These are phyloP conservation scores for Corythoichthys haematopterus DNA, from an alignment of 2,113 vertebrate species.

Conservation along the genomic window DNA sequence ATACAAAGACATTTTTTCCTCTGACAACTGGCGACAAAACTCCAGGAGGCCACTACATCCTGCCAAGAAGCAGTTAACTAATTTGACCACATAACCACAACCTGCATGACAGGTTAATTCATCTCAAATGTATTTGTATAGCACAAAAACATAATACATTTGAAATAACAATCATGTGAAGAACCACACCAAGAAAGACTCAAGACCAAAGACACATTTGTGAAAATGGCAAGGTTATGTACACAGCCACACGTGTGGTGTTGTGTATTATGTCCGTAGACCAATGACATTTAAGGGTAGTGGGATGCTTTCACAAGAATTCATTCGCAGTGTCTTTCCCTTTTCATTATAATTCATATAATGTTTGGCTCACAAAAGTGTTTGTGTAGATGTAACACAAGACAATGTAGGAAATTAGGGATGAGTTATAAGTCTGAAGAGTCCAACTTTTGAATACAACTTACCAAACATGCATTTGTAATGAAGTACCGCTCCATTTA, in stretches of 20 bases:
- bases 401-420: background rate
- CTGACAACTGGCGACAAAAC: slow-evolving; percentile 5
- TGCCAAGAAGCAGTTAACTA: slow-evolving; percentile 5
- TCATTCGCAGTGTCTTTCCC: background rate
- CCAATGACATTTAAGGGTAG: background rate
- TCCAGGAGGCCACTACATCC: slow-evolving; percentile 1
- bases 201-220: background rate
- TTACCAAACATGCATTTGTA: slow-evolving; percentile 12
- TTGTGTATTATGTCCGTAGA: background rate
- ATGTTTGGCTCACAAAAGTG: background rate
- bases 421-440: background rate
- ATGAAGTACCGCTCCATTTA: slow-evolving; percentile 31
- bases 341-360: background rate
- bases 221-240: background rate
- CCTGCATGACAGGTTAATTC: slow-evolving; percentile 4
- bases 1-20: background rate
- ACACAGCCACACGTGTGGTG: background rate
- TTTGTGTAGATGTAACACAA: background rate
- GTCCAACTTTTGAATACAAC: slow-evolving; percentile 3
- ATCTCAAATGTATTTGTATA: slow-evolving; percentile 3
- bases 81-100: slow-evolving; percentile 6
- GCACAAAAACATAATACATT: slow-evolving; percentile 1
- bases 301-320: background rate
- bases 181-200: background rate
- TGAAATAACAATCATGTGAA: background rate